A percentile compares a stretch with the other conserved stretches of the same genome.
These are phyloP conservation scores for Triplophysa tibetana DNA, from an alignment of 2,113 vertebrate species.

Conservation along the genomic window DNA sequence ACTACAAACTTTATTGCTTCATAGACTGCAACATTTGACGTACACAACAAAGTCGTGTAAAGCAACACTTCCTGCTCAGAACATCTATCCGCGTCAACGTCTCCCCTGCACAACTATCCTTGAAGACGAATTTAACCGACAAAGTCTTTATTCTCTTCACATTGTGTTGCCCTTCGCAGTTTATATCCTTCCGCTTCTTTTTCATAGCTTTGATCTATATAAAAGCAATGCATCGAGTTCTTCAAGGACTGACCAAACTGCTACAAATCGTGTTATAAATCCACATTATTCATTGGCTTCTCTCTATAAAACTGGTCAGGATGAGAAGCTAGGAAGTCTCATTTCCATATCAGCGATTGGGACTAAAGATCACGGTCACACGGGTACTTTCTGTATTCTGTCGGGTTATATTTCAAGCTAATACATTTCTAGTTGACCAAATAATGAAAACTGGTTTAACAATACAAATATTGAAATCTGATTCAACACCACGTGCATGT, in stretches of 20 bases:
- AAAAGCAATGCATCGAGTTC: not conserved
- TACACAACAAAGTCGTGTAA: not conserved
- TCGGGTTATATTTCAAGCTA: too few species aligned
- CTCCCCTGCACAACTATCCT: not conserved
- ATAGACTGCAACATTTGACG: not conserved
- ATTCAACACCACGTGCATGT: not conserved
- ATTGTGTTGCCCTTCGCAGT: constrained; percentile 25
- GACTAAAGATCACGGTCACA: not conserved
- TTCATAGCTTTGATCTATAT: constrained; percentile 8
- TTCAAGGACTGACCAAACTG: constrained; percentile 20
- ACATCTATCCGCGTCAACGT: constrained; percentile 34
- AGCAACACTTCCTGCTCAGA: not conserved
- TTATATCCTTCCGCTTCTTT: constrained; percentile 2
- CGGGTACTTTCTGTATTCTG: not conserved
- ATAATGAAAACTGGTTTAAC: too few species aligned
- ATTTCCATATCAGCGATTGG: not conserved
- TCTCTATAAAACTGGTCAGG: not conserved
- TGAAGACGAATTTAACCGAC: constrained; percentile 25
- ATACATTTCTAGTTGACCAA: too few species aligned
- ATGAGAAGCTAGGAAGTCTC: not conserved
- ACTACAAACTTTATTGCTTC: not conserved
- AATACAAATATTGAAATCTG: not conserved
- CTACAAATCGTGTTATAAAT: not conserved
- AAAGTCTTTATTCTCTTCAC: constrained; percentile 35
- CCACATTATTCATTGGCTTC: not conserved